Conservation (phyloP, 2,113 vertebrate genomes). For the Myotis davidii region DNA sequence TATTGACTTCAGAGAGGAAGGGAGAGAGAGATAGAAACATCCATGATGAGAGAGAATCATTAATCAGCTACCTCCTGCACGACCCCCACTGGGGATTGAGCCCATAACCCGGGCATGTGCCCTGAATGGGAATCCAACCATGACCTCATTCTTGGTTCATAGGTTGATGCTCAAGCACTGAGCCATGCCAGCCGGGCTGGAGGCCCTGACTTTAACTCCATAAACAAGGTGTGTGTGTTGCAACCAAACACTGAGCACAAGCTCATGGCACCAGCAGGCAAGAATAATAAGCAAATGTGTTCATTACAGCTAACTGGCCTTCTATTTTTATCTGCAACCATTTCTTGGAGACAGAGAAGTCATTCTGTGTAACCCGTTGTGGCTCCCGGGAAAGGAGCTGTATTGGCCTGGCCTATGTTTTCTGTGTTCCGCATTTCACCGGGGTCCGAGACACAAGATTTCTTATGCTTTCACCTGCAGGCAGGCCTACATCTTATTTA, state of each 20-base stretch:
- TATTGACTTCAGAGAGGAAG: too few relatives aligned
- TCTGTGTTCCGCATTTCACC: background rate
- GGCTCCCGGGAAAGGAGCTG: background rate
- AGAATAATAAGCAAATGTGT: conserved; percentile 55
- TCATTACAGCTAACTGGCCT: conserved; percentile 60
- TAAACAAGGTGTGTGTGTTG: background rate
- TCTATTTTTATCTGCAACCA: conserved; percentile 63
- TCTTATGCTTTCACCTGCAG: background rate
- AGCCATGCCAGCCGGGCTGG: too few relatives aligned
- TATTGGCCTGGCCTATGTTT: background rate
- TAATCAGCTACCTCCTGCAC: too few relatives aligned
- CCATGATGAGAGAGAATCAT: too few relatives aligned
- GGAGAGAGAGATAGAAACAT: too few relatives aligned
- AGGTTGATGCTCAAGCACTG: too few relatives aligned
- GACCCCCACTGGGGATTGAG: too few relatives aligned
- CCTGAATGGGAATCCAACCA: too few relatives aligned
- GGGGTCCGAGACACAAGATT: background rate
- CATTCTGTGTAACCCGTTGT: background rate
- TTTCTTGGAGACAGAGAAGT: conserved; percentile 57
- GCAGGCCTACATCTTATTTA: background rate
- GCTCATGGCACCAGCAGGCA: conserved; percentile 34
- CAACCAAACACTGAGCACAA: background rate
- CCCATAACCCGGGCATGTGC: too few relatives aligned
- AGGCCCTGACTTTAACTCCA: background rate
- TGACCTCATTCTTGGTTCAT: too few relatives aligned